A percentile compares a stretch with the other conserved stretches of the same genome.
Conservation (phyloP, 2,113 vertebrate genomes). For the Callionymus lyra region DNA sequence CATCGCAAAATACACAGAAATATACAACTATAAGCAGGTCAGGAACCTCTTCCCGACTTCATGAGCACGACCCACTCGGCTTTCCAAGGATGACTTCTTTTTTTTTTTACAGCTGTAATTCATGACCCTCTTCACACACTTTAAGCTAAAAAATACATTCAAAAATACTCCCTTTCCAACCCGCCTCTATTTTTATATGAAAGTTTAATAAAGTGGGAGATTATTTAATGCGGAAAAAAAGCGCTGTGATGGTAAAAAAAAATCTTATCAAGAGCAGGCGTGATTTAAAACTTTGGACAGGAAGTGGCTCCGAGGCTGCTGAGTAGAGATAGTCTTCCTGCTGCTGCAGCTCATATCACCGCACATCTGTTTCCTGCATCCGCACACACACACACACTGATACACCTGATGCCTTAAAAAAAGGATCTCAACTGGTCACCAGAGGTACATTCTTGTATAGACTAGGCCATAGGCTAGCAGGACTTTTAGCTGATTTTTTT, state of each 20-base stretch:
- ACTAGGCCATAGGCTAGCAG: too few relatives aligned
- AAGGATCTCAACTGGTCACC: conserved; percentile 35
- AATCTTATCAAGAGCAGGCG: conserved; percentile 44
- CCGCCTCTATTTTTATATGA: conserved; percentile 16
- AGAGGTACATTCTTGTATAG: too few relatives aligned
- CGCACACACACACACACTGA: conserved; percentile 11
- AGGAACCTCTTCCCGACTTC: conserved; percentile 7
- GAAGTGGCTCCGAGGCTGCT: conserved; percentile 52
- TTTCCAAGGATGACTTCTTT: background rate
- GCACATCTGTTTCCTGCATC: conserved; percentile 67
- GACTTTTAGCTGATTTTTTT: too few relatives aligned
- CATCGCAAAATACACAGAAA: conserved; percentile 1
- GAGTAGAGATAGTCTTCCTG: conserved; percentile 51
- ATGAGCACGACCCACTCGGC: conserved; percentile 4
- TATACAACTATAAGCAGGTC: conserved; percentile 7
- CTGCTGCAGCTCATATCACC: conserved; percentile 42
- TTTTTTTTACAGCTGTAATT: too few relatives aligned
- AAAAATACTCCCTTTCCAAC: background rate
- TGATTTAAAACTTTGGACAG: conserved; percentile 57
- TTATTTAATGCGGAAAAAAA: conserved; percentile 13
- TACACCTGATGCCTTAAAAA: conserved; percentile 19
- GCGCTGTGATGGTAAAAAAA: too few relatives aligned
- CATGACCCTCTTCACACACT: too few relatives aligned
- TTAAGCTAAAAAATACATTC: too few relatives aligned
- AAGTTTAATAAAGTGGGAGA: conserved; percentile 30